Conservation (phyloP, 2,888 invertebrate species). For the Morpho deidamia region DNA sequence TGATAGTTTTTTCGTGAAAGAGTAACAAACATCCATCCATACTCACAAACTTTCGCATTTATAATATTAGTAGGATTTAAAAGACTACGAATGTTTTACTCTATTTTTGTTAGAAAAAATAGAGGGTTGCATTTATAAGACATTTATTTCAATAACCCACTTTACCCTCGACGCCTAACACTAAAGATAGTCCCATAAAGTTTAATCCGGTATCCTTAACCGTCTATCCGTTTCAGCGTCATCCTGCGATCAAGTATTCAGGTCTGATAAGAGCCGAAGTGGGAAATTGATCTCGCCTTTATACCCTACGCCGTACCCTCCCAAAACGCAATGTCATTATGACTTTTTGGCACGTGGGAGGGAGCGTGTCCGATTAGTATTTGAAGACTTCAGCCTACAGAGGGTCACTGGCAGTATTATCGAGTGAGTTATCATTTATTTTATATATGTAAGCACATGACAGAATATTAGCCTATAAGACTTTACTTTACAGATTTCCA, state of each 20-base stretch:
- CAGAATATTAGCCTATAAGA: neutral
- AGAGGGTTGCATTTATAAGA: no score
- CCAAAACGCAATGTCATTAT: conserved; percentile 90
- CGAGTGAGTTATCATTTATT: conserved; percentile 74
- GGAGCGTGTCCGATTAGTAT: conserved; percentile 89
- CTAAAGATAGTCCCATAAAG: conserved; percentile 3
- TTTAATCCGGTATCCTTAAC: conserved; percentile 13
- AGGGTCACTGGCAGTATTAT: conserved; percentile 79
- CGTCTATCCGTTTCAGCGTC: conserved; percentile 75
- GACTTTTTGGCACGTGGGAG: conserved; percentile 91
- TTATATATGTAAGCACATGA: no score
- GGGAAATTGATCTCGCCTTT: conserved; percentile 91
- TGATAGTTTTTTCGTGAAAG: no score
- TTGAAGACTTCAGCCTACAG: conserved; percentile 89
- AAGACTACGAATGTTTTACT: no score
- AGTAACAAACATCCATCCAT: no score
- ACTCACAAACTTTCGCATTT: no score
- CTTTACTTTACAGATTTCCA: neutral
- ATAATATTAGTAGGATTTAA: no score
- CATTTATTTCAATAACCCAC: neutral
- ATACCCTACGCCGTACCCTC: conserved; percentile 88
- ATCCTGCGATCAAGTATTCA: conserved; percentile 86
- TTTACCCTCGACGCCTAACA: neutral
- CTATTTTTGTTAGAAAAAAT: no score
- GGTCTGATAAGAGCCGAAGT: conserved; percentile 87